phyloP scores from a whole-genome alignment of 2,113 vertebrate species.

The Thunnus maccoyii region DNA sequence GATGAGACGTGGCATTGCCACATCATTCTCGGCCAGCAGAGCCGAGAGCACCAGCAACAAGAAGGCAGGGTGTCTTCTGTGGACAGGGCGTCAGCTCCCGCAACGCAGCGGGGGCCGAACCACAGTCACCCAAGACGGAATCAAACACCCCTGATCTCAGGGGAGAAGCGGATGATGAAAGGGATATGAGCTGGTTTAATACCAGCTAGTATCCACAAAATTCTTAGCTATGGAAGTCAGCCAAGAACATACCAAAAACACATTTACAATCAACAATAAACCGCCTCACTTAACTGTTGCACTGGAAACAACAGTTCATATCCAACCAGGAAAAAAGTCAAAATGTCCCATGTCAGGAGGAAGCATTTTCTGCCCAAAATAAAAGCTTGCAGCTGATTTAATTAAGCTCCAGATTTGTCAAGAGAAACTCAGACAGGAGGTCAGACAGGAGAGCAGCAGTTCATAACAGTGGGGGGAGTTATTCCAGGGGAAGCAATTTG shows the following conservation, averaged over 20 bases:
- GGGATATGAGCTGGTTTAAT: conserved; percentile 2
- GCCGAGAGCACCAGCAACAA: conserved; percentile 81
- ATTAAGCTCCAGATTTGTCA: conserved; percentile 13
- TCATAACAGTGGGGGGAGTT: neutral
- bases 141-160: conserved; percentile 34
- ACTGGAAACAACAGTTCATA: conserved; percentile 17
- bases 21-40: conserved; percentile 91
- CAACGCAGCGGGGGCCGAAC: conserved; percentile 68
- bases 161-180: conserved; percentile 4
- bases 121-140: conserved; percentile 35
- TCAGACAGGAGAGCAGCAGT: neutral
- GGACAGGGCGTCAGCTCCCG: conserved; percentile 71
- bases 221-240: conserved; percentile 6
- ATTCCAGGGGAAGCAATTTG: neutral
- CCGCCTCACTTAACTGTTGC: neutral
- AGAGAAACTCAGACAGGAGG: conserved; percentile 11
- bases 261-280: neutral
- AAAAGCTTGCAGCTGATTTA: conserved; percentile 11
- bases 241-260: conserved; percentile 1
- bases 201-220: conserved; percentile 30
- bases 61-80: conserved; percentile 62
- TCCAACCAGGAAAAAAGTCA: neutral
- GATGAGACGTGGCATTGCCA: conserved; percentile 96
- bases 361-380: conserved; percentile 5
- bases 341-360: conserved; percentile 3